Conservation (phyloP, 2,888 invertebrate species). For the Lepidocyrtinus sp. region DNA sequence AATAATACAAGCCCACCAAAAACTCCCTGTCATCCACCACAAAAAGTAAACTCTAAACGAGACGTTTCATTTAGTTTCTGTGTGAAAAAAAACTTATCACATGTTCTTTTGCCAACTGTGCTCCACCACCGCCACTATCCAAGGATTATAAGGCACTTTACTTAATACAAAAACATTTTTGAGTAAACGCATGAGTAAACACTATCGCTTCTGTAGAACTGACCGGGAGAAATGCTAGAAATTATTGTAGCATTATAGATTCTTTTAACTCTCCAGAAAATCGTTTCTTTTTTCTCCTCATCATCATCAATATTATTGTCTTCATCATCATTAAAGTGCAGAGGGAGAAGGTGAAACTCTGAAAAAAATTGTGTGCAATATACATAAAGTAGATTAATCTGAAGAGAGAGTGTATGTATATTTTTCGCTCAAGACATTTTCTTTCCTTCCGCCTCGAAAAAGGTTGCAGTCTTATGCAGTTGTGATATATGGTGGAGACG, state of each 20-base stretch:
- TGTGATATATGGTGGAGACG: not conserved
- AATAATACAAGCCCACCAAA: slow-evolving; percentile 37
- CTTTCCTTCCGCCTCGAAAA: not conserved
- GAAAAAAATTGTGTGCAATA: not conserved
- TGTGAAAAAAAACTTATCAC: not conserved
- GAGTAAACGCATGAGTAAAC: not conserved
- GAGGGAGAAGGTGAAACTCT: not conserved
- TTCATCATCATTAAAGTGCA: slow-evolving; percentile 38
- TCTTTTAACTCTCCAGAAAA: not conserved
- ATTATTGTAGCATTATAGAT: not conserved
- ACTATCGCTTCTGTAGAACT: not conserved
- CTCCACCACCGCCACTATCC: too few species aligned
- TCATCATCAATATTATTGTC: slow-evolving; percentile 41
- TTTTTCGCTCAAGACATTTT: not conserved
- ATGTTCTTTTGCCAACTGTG: not conserved
- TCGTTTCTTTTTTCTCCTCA: slow-evolving; percentile 1
- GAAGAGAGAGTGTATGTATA: not conserved
- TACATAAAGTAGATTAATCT: slow-evolving; percentile 36
- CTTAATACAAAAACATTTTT: not conserved
- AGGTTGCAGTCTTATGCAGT: too few species aligned
- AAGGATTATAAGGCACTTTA: not conserved
- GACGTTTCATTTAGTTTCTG: not conserved
- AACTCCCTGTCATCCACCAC: slow-evolving; percentile 44
- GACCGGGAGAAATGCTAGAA: not conserved
- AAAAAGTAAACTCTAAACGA: not conserved